phyloP scores from a whole-genome alignment of 2,113 vertebrate species.

The Piprites chloris region DNA sequence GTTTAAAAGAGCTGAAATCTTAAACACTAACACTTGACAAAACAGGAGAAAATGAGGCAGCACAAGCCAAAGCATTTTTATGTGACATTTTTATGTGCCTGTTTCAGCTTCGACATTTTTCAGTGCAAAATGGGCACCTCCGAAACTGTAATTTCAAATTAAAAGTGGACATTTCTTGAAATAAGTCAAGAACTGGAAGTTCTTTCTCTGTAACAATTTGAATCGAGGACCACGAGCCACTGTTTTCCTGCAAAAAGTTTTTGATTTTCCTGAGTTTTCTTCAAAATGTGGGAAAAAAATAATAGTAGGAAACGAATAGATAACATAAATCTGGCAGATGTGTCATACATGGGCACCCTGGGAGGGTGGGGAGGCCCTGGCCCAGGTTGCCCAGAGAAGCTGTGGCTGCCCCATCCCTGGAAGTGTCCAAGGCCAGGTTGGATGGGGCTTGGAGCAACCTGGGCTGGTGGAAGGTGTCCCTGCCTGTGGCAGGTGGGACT shows the following conservation, averaged over 20 bases:
- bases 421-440: neutral
- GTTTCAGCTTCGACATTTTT: neutral
- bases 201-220: neutral
- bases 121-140: neutral
- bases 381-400: neutral
- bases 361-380: neutral
- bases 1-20: neutral
- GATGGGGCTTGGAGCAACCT: fast-evolving
- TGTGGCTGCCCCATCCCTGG: neutral
- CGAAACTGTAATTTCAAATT: neutral
- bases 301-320: neutral
- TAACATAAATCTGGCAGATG: fast-evolving
- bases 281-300: neutral
- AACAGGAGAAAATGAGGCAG: neutral
- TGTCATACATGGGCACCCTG: fast-evolving
- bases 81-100: neutral
- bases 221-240: fast-evolving
- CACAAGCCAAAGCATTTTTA: fast-evolving
- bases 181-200: neutral
- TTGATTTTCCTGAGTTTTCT: neutral
- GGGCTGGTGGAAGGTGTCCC: neutral
- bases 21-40: neutral
- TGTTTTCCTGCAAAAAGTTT: neutral
- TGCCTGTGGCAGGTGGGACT: too few relatives aligned
- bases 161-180: neutral